Evolutionary conservation across 2,113 vertebrate species (phyloP), one percentile per base, ranked within the genome.

Genomic region (Erythrocebus patas): DNA sequence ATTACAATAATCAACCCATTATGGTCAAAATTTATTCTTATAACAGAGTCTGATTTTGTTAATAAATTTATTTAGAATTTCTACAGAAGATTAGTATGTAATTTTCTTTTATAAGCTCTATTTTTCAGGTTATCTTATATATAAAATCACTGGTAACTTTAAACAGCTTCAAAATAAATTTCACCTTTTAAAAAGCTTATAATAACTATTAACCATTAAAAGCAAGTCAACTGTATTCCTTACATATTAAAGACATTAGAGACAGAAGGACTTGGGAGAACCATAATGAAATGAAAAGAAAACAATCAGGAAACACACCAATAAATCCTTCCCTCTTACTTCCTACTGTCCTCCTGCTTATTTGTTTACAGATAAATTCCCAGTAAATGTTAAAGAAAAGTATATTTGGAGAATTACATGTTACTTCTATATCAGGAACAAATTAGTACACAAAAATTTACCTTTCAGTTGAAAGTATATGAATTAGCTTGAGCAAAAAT

Each of bases 381-480:
- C 12, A 45, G 57, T 8, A 79, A 93, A 75, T 17, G 8, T 8
- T 38, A 57, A 76, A 7, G 8, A 11, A 32, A 61, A 59, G 18
- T 50, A 55, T 45, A 72, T 84, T 59, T 43, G 14, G 40, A 61
- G 2, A 38, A 68, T 61, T 78, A 89, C 2, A 68, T 48, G 17
- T 12, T 75, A 32, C 8, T 68, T 84, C 32, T 72, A 2, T 22
- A 93, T 40, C 8, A 96, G 27, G 27, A 90, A 87, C 66, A 59
- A 12, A 78, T 2, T 8, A 57, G 3, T 35, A 57, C 35, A 87
- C 0, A 89, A 45, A 93, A 59, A 96, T 89, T 96, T 99, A 99
- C 99, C 99, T 99, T 98, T 99, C 99, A 61, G 99, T 99, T 84
- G 99, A 99, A 98, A 99, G 99, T 98, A 99, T 99, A 98, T 99